A percentile compares a stretch with the other conserved stretches of the same genome.
Conservation (phyloP, 2,888 invertebrate species). For the Griposia aprilina region DNA sequence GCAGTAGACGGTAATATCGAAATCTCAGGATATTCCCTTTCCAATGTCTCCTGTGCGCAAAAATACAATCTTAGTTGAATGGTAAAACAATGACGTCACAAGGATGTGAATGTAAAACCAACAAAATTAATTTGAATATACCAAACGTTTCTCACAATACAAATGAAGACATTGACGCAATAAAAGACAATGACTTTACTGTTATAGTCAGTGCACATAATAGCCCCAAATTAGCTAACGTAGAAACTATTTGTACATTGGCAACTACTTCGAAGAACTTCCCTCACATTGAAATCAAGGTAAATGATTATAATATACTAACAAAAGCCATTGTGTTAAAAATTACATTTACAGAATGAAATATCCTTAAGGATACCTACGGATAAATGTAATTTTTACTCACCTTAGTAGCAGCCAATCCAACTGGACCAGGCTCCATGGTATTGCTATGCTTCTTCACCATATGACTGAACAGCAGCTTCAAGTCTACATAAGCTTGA, state of each 20-base stretch:
- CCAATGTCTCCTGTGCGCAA: slow-evolving; percentile 86
- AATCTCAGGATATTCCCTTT: slow-evolving; percentile 89
- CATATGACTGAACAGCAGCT: slow-evolving; percentile 87
- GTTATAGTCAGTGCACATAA: slow-evolving; percentile 19
- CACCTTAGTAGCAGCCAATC: slow-evolving; percentile 89
- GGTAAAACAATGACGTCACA: slow-evolving; percentile 33
- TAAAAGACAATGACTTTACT: slow-evolving; percentile 41
- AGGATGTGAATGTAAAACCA: neutral
- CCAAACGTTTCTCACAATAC: slow-evolving; percentile 27
- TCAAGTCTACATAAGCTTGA: slow-evolving; percentile 87
- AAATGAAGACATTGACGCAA: slow-evolving; percentile 50
- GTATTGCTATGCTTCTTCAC: slow-evolving; percentile 87
- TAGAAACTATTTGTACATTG: slow-evolving; percentile 7
- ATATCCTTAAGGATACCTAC: neutral
- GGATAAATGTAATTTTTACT: slow-evolving; percentile 41
- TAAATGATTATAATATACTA: neutral
- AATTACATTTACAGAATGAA: too few species aligned
- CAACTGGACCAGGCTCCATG: slow-evolving; percentile 84
- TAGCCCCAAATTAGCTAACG: slow-evolving; percentile 23
- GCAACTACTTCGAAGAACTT: slow-evolving; percentile 14
- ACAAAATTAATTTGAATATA: slow-evolving; percentile 32
- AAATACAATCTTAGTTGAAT: slow-evolving; percentile 64
- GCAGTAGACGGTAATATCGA: slow-evolving; percentile 90
- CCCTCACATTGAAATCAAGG: slow-evolving; percentile 8
- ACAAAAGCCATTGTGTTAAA: slow-evolving; percentile 26